phyloP scores from a whole-genome alignment of 2,888 invertebrate species.

The Drosophila seclusa region DNA sequence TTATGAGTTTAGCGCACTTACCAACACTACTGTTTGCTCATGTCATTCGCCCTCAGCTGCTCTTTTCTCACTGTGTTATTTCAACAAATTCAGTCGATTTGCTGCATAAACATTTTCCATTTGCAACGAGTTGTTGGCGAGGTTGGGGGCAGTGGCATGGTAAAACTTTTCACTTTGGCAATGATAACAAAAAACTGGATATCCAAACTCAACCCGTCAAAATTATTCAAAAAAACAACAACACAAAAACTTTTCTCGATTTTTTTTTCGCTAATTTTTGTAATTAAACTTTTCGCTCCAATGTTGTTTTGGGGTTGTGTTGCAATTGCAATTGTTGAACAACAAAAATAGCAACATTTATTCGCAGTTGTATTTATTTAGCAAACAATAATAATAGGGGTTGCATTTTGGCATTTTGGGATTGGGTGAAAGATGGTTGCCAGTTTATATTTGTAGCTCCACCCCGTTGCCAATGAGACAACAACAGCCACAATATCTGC shows the following conservation, averaged over 20 bases:
- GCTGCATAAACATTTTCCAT: constrained; percentile 78
- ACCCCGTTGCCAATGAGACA: constrained; percentile 61
- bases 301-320: constrained; percentile 14
- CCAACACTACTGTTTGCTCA: constrained; percentile 18
- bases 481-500: constrained; percentile 34
- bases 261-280: constrained; percentile 56
- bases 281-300: constrained; percentile 68
- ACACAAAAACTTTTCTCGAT: background rate
- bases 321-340: constrained; percentile 15
- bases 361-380: constrained; percentile 61
- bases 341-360: constrained; percentile 23
- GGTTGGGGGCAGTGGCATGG: constrained; percentile 13
- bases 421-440: constrained; percentile 36
- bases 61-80: constrained; percentile 65
- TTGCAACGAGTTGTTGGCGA: background rate
- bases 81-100: constrained; percentile 83
- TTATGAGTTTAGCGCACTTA: constrained; percentile 76
- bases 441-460: constrained; percentile 32
- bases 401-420: constrained; percentile 53
- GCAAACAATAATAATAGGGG: constrained; percentile 64
- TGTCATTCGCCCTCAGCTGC: constrained; percentile 51
- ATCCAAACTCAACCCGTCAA: background rate
- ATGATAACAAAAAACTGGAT: constrained; percentile 57
- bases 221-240: constrained; percentile 17
- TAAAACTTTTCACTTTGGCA: constrained; percentile 44